Evolutionary conservation across 1,140 invertebrate genomes (phyloP), one percentile per base, ranked within the genome.

Genomic region (Ruditapes philippinarum): DNA sequence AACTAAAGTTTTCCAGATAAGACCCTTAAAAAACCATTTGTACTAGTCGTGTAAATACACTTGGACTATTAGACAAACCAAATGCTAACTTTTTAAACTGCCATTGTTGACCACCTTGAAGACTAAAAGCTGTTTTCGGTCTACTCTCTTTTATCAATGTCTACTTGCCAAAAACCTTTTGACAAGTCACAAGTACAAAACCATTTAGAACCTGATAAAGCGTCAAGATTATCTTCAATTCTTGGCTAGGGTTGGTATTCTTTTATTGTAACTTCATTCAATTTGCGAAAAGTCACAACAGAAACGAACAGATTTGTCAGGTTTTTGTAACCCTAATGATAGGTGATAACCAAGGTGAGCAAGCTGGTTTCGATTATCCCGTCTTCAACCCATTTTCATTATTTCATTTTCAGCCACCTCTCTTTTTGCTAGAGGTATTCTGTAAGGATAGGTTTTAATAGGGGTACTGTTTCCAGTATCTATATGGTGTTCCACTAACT

Each of bases 211-310:
- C n/a, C n/a, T n/a, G n/a, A 81, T 5, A 89, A 22, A 3, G 33
- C 17, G 73, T 89, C 81, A 40, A 85, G 28, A n/a, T 38, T 76
- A 14, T 89, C 88, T 3, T 79, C 62, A 25, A 89, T 74, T n/a
- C 36, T 74, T 22, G 65, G 60, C 5, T 89, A 40, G 0, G 90
- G 82, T 17, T 87, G 62, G 22, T 33, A 25, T 73, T 90, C 65
- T 70, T 82, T 90, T 7, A 65, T n/a, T 7, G 91, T 91, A 0
- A 54, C 33, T 38, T 45, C 2, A 73, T 92, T 94, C 12, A 91
- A 36, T 54, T 73, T 86, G 49, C 91, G 96, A 93, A 96, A n/a
- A 97, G 93, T 97, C 96, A 7, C 93, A 95, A 92, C 96, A 96
- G 33, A 97, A 93, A 45, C 96, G 85, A 42, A 96, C 90, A 22